Evolutionary conservation across 2,113 vertebrate genomes (phyloP), one percentile per base, ranked within the genome.

Genomic region (Thalassoma bifasciatum): DNA sequence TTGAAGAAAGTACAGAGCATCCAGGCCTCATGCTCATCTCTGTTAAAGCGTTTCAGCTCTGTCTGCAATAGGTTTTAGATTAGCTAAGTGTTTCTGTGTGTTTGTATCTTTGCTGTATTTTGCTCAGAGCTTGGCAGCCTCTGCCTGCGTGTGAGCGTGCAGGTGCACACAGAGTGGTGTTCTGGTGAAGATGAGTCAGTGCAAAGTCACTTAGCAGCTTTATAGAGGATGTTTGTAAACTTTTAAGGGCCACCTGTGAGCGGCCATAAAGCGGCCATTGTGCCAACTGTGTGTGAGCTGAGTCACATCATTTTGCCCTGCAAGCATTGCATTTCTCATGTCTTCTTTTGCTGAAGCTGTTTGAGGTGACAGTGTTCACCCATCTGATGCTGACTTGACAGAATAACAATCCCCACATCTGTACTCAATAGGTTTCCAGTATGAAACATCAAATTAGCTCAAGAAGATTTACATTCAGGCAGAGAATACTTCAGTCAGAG

Each of bases 191-290:
- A 88, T 93, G 92, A 91, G 87, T 93, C 85, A 85, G 74, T 70
- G 10, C 79, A 68, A 49, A 91, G 88, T 86, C 83, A 84, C 86
- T 81, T 75, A 77, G 66, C 72, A 49, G 59, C 81, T 91, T 90
- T 87, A 86, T 84, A 66, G 81, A 79, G 86, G 79, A 89, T 86
- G 82, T 84, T 86, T 89, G 78, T 72, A 68, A 85, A 83, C 85
- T 87, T 89, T 86, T 84, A 92, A 83, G 82, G 88, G 80, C 85
- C 84, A 85, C 86, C 85, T 92, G 83, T 78, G 85, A 83, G 85
- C 73, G 38, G 74, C 54, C 82, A 88, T 90, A 85, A 87, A 87
- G 85, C 81, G 60, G 83, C 82, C 79, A 84, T 90, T 89, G 84
- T 84, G 77, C 86, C 79, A 51, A 63, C 58, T 30, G 19, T 77